Conservation (phyloP, 2,113 vertebrate species). For the Nothocercus nigrocapillus region DNA sequence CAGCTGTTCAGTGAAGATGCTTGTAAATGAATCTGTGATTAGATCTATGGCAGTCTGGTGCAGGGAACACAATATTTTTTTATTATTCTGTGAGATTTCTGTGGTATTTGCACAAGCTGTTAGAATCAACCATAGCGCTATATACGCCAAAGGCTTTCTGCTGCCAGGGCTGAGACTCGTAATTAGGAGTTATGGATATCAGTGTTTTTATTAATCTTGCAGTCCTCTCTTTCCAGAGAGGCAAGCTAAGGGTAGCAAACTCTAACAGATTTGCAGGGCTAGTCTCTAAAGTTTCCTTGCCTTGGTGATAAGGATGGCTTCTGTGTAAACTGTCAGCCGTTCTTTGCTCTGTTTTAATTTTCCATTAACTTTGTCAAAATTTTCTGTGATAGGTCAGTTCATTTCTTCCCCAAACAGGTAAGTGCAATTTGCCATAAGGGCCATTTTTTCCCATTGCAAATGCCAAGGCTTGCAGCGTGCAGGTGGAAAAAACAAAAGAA, state of each 20-base stretch:
- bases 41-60: background rate
- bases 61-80: background rate
- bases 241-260: background rate
- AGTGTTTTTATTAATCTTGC: background rate
- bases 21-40: slow-evolving; percentile 34
- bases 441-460: background rate
- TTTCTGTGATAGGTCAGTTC: background rate
- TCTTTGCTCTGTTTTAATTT: background rate
- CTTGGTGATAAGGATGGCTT: background rate
- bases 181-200: background rate
- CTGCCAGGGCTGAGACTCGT: background rate
- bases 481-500: background rate
- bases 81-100: slow-evolving; percentile 24
- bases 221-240: background rate
- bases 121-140: background rate
- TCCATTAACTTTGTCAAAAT: background rate
- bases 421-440: background rate
- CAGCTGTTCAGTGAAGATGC: slow-evolving; percentile 1
- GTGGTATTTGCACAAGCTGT: background rate
- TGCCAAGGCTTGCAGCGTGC: fast-evolving
- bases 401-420: background rate
- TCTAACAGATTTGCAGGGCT: background rate
- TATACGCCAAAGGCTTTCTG: background rate
- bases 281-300: background rate
- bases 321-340: background rate